Percentiles rank a stretch among this genome's conserved stretches.
Conservation (phyloP, 2,113 vertebrate genomes). For the Columbina picui region DNA sequence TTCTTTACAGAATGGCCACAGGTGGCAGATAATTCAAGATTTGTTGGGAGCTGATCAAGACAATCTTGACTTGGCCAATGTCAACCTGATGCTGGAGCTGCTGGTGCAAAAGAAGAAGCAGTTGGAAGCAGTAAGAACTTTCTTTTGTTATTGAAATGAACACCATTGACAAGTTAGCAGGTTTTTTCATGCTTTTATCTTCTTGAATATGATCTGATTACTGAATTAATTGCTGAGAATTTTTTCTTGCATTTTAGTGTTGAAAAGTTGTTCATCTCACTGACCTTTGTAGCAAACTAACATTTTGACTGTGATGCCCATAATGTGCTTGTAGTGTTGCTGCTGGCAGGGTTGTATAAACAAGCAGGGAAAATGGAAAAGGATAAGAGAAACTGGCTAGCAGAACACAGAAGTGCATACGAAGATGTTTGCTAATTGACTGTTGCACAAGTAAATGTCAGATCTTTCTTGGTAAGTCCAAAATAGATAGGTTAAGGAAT, state of each 20-base stretch:
- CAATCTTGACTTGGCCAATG: conserved; percentile 95
- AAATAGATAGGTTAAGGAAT: neutral
- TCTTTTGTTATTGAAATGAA: neutral
- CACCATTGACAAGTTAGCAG: neutral
- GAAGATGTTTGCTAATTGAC: neutral
- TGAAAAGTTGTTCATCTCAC: neutral
- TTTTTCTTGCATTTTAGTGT: neutral
- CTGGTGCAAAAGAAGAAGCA: conserved; percentile 98
- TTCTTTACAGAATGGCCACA: conserved; percentile 88
- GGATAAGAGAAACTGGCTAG: neutral
- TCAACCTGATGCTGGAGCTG: conserved; percentile 96
- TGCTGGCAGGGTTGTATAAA: neutral
- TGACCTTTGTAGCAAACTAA: neutral
- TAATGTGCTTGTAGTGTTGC: neutral
- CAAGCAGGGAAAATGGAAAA: neutral
- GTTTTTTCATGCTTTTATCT: neutral
- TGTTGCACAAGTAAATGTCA: neutral
- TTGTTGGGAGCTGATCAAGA: conserved; percentile 94
- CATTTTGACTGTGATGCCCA: neutral
- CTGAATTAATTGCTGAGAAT: neutral
- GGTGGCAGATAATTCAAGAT: conserved; percentile 97
- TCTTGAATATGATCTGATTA: neutral
- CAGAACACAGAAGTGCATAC: neutral
- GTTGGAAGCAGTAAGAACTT: conserved; percentile 89
- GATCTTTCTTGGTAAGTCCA: neutral